Conservation (phyloP, 1,140 invertebrate species). For the Wiebesia pumilae region DNA sequence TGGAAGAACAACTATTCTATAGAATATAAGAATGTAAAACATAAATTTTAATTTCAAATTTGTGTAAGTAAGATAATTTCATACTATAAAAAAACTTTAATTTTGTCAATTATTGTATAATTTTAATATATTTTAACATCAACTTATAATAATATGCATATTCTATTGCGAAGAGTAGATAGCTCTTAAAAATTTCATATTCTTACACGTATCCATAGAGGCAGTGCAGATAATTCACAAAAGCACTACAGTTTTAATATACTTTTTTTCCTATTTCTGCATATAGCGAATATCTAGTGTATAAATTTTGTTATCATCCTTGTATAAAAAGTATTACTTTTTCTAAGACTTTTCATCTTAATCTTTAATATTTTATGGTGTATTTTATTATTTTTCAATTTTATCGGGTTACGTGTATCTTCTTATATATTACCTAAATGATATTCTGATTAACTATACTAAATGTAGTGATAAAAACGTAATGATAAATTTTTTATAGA, state of each 20-base stretch:
- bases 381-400: not conserved
- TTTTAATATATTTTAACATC: not conserved
- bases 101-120: not conserved
- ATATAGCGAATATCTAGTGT: not conserved
- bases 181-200: not conserved
- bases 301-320: not conserved
- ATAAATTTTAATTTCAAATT: no score
- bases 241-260: not conserved
- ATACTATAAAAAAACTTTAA: no score
- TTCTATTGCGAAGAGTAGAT: not conserved
- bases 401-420: not conserved
- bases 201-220: not conserved
- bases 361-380: not conserved
- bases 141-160: not conserved
- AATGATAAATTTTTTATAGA: no score
- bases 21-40: not conserved
- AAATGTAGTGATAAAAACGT: no score
- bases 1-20: not conserved
- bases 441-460: no score
- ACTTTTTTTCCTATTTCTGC: not conserved
- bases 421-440: no score
- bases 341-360: not conserved
- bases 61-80: no score
- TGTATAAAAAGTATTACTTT: not conserved
- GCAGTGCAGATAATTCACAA: not conserved